Evolutionary conservation across 2,113 vertebrate genomes (phyloP).

Genomic region (Platichthys flesus): DNA sequence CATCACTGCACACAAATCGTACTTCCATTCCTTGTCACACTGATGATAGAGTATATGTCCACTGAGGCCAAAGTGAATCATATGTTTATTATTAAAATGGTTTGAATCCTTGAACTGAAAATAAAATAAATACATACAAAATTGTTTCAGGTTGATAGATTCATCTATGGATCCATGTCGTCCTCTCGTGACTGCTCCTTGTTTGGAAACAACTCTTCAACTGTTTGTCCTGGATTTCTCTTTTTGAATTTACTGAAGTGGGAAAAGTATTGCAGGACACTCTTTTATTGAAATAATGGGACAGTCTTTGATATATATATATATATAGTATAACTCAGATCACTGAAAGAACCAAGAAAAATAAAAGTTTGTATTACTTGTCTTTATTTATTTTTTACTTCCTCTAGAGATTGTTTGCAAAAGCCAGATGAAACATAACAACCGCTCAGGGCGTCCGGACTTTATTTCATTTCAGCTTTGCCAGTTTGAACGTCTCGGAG

Average conservation of each 20-base stretch:
- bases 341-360: background rate
- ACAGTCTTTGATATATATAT: conserved; percentile 12
- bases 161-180: background rate
- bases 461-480: conserved; percentile 43
- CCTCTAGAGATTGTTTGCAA: conserved; percentile 40
- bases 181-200: background rate
- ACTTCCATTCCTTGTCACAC: background rate
- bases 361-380: conserved; percentile 34
- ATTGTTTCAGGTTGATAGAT: background rate
- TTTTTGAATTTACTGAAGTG: background rate
- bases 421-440: conserved; percentile 42
- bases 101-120: conserved; percentile 3
- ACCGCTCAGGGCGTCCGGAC: background rate
- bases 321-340: background rate
- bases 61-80: background rate
- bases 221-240: conserved; percentile 5
- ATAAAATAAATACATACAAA: background rate
- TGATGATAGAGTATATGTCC: background rate
- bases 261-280: background rate
- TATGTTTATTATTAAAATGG: background rate
- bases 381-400: conserved; percentile 3
- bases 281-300: conserved; percentile 30
- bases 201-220: conserved; percentile 28
- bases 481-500: conserved; percentile 32
- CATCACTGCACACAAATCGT: background rate